These are phyloP conservation scores for Acridotheres tristis DNA, from an alignment of 2,797 vertebrate genomes.

Conservation along the genomic window DNA sequence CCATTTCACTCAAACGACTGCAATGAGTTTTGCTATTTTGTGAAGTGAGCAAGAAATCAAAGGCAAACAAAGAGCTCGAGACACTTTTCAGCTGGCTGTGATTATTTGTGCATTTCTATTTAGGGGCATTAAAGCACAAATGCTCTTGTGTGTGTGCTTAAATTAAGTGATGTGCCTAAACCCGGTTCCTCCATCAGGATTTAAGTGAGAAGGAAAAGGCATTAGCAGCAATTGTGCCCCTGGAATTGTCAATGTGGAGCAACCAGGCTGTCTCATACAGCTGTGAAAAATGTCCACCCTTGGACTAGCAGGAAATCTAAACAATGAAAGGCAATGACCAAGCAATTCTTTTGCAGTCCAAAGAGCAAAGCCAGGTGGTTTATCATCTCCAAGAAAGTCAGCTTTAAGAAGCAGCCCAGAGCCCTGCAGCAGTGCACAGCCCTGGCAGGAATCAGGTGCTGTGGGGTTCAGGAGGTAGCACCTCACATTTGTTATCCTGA, in stretches of 20 bases:
- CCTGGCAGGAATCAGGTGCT: neutral
- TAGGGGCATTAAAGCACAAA: slow-evolving; percentile 12
- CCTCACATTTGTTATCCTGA: neutral
- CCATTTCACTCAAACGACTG: neutral
- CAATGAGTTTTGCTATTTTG: neutral
- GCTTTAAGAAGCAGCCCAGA: neutral
- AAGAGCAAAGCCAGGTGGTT: neutral
- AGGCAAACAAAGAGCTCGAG: neutral
- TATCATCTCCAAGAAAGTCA: neutral
- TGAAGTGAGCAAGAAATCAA: slow-evolving; percentile 33
- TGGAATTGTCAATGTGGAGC: neutral
- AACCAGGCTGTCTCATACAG: neutral
- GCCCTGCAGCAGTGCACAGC: neutral
- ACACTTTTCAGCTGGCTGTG: neutral
- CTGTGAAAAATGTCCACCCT: neutral
- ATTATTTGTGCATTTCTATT: slow-evolving; percentile 14
- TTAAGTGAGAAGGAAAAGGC: slow-evolving; percentile 28
- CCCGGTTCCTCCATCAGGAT: neutral
- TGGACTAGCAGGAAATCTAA: neutral
- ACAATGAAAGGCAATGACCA: neutral
- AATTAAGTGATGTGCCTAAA: slow-evolving; percentile 21
- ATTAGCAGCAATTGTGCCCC: slow-evolving; percentile 3
- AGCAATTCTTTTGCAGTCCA: neutral
- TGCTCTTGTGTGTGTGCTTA: neutral
- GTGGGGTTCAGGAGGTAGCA: neutral